Evolutionary conservation across 2,113 vertebrate species (phyloP).

Genomic region (Percopsis transmontana): DNA sequence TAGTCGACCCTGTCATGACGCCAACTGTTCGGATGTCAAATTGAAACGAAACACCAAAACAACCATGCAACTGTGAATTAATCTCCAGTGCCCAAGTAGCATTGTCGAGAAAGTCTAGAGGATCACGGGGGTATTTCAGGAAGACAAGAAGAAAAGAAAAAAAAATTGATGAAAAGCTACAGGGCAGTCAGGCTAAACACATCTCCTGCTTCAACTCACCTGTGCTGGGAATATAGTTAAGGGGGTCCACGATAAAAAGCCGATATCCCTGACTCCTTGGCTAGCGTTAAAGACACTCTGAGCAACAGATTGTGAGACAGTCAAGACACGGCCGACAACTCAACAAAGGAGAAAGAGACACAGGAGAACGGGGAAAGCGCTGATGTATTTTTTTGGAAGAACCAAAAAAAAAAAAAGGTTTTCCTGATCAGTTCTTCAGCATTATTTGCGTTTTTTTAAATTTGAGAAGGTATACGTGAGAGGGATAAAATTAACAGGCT

Average conservation of each 20-base stretch:
- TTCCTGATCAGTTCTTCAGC: slow-evolving; percentile 17
- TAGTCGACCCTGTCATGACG: neutral
- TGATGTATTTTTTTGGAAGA: slow-evolving; percentile 75
- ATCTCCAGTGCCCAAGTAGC: slow-evolving; percentile 25
- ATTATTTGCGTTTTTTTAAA: slow-evolving; percentile 22
- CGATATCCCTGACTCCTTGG: slow-evolving; percentile 96
- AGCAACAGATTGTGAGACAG: slow-evolving; percentile 91
- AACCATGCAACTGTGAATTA: slow-evolving; percentile 65
- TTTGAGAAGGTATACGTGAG: slow-evolving; percentile 26
- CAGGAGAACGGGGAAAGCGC: slow-evolving; percentile 36
- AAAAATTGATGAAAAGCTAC: slow-evolving; percentile 55
- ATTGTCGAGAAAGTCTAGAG: slow-evolving; percentile 46
- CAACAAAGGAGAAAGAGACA: slow-evolving; percentile 22
- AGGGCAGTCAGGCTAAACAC: slow-evolving; percentile 64
- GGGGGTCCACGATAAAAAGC: slow-evolving; percentile 94
- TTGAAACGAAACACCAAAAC: slow-evolving; percentile 37
- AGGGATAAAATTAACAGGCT: slow-evolving; percentile 23
- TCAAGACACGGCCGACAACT: slow-evolving; percentile 84
- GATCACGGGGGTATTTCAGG: slow-evolving; percentile 48
- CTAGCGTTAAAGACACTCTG: slow-evolving; percentile 98
- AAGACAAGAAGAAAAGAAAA: slow-evolving; percentile 35
- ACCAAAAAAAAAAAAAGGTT: neutral
- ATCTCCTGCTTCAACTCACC: slow-evolving; percentile 84
- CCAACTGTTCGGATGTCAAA: slow-evolving; percentile 1
- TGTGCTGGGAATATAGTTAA: slow-evolving; percentile 89